Evolutionary conservation across 2,113 vertebrate genomes (phyloP).

Genomic region (Holacanthus passer): DNA sequence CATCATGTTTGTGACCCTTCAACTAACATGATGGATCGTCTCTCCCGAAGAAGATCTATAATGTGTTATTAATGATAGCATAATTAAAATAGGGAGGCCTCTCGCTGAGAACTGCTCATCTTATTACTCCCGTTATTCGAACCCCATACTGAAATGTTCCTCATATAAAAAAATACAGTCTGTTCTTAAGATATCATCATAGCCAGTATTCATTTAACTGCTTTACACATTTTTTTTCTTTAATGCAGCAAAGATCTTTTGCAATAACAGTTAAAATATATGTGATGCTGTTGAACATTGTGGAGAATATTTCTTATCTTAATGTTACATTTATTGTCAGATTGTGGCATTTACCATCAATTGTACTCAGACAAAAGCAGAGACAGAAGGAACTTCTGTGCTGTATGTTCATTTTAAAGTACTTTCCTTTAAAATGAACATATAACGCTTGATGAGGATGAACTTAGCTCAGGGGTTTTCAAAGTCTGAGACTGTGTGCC

Average conservation of each 20-base stretch:
- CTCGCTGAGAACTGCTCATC: slow-evolving; percentile 28
- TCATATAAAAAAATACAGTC: neutral
- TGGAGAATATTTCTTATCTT: neutral
- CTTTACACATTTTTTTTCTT: slow-evolving; percentile 1
- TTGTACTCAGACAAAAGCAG: neutral
- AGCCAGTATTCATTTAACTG: slow-evolving; percentile 23
- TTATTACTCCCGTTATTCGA: slow-evolving; percentile 35
- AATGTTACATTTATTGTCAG: neutral
- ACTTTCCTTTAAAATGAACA: slow-evolving; percentile 14
- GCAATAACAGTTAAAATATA: slow-evolving; percentile 6
- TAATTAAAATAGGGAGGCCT: slow-evolving; percentile 50
- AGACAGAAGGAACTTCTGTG: neutral
- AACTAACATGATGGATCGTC: slow-evolving; percentile 61
- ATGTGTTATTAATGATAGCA: slow-evolving; percentile 72
- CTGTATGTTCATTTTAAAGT: too few species aligned
- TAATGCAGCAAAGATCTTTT: slow-evolving; percentile 15
- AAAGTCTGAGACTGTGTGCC: too few species aligned
- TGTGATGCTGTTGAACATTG: neutral
- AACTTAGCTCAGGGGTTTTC: too few species aligned
- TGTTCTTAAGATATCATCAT: slow-evolving; percentile 12
- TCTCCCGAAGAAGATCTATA: slow-evolving; percentile 54
- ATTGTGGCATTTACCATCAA: neutral
- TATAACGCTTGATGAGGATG: slow-evolving; percentile 23
- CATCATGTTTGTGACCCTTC: slow-evolving; percentile 61
- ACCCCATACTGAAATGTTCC: slow-evolving; percentile 34